Evolutionary conservation across 2,888 invertebrate genomes (phyloP).

Genomic region (Physocephala rufipes): DNA sequence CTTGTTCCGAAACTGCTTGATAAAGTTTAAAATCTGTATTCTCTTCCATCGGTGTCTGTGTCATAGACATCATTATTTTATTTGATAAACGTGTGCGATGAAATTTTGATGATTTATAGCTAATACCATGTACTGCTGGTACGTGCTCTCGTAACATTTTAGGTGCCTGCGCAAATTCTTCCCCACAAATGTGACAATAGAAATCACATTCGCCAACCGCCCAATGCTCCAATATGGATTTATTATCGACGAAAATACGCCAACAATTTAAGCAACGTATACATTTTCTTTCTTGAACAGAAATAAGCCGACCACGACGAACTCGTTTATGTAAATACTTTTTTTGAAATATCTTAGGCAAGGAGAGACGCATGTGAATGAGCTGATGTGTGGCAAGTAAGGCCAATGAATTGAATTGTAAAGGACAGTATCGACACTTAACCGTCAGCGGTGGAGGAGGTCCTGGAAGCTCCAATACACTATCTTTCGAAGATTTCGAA

Average conservation of each 20-base stretch:
- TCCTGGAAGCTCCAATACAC: neutral
- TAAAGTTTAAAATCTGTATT: slow-evolving; percentile 29
- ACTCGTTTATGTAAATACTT: slow-evolving; percentile 48
- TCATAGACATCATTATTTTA: slow-evolving; percentile 26
- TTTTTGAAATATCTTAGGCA: slow-evolving; percentile 49
- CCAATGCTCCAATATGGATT: slow-evolving; percentile 56
- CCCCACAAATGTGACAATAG: slow-evolving; percentile 56
- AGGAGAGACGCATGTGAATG: slow-evolving; percentile 49
- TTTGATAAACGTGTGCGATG: slow-evolving; percentile 34
- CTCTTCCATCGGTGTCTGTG: slow-evolving; percentile 16
- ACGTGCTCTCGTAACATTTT: slow-evolving; percentile 54
- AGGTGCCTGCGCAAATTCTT: slow-evolving; percentile 53
- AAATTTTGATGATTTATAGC: slow-evolving; percentile 47
- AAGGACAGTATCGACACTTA: slow-evolving; percentile 47
- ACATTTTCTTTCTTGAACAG: slow-evolving; percentile 49
- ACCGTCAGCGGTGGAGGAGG: slow-evolving; percentile 37
- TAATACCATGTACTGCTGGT: slow-evolving; percentile 51
- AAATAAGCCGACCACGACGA: slow-evolving; percentile 53
- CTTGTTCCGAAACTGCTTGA: slow-evolving; percentile 35
- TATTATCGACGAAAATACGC: slow-evolving; percentile 53
- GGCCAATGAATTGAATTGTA: slow-evolving; percentile 47
- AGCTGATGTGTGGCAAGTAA: slow-evolving; percentile 55
- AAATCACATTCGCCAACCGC: slow-evolving; percentile 54
- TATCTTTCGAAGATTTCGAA: slow-evolving; percentile 14
- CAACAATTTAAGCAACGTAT: slow-evolving; percentile 58